A percentile compares a stretch with the other conserved stretches of the same genome.
phyloP scores from a whole-genome alignment of 2,888 invertebrate genomes.

The Psylliodes chrysocephalus region DNA sequence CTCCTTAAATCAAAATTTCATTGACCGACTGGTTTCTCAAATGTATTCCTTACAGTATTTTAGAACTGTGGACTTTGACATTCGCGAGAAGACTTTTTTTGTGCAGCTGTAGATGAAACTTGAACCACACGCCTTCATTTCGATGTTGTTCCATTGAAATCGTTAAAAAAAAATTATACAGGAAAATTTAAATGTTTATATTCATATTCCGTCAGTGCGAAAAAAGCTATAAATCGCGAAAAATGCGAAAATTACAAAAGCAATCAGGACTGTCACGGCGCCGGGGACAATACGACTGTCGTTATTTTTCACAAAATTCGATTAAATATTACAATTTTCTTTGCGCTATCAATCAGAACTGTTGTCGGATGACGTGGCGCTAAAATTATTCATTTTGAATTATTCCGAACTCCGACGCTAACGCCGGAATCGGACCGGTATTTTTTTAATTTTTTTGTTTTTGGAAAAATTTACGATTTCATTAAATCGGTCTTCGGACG shows the following conservation, averaged over 20 bases:
- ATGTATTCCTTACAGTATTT: too few relatives aligned
- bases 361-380: constrained; percentile 47
- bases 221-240: constrained; percentile 41
- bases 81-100: too few relatives aligned
- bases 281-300: constrained; percentile 45
- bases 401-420: constrained; percentile 34
- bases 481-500: not conserved
- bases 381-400: constrained; percentile 55
- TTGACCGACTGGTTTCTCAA: too few relatives aligned
- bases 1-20: too few relatives aligned
- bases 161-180: constrained; percentile 24
- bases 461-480: not conserved
- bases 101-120: too few relatives aligned
- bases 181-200: constrained; percentile 29
- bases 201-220: constrained; percentile 33
- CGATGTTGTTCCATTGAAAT: not conserved
- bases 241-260: constrained; percentile 49
- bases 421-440: too few relatives aligned
- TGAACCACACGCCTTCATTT: not conserved
- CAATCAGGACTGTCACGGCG: constrained; percentile 51
- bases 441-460: too few relatives aligned
- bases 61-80: too few relatives aligned
- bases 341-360: constrained; percentile 53
- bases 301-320: constrained; percentile 51
- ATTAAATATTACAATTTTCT: constrained; percentile 57